phyloP scores from a whole-genome alignment of 2,888 invertebrate species.

The Coleophora flavipennella region DNA sequence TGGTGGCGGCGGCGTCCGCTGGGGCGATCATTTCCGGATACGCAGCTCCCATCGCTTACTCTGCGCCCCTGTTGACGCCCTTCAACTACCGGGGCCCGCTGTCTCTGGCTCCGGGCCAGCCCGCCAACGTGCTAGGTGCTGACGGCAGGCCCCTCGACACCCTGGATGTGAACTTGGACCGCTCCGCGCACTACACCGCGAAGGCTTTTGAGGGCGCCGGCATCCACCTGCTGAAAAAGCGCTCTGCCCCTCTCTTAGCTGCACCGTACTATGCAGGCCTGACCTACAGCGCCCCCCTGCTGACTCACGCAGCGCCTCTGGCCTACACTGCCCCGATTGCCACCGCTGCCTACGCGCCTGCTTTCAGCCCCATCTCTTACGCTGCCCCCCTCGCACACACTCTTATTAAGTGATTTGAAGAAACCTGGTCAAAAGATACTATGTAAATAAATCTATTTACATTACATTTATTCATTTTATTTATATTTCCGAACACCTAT shows the following conservation, averaged over 20 bases:
- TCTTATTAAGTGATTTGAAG: constrained; percentile 9
- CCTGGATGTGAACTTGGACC: constrained; percentile 58
- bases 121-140: constrained; percentile 51
- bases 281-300: constrained; percentile 7
- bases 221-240: constrained; percentile 38
- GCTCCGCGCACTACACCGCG: constrained; percentile 51
- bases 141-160: constrained; percentile 62
- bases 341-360: constrained; percentile 1
- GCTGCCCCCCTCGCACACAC: constrained; percentile 23
- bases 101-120: constrained; percentile 58
- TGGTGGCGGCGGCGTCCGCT: constrained; percentile 72
- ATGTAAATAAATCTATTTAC: neutral
- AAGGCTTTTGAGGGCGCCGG: constrained; percentile 38
- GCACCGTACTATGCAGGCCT: constrained; percentile 1
- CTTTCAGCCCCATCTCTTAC: constrained; percentile 21
- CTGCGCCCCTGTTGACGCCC: constrained; percentile 26
- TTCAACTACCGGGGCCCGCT: constrained; percentile 51
- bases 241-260: constrained; percentile 26
- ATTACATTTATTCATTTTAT: too few species aligned
- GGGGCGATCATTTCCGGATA: constrained; percentile 14
- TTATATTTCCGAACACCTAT: too few species aligned
- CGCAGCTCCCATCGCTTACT: constrained; percentile 26
- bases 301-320: constrained; percentile 13
- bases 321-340: constrained; percentile 16
- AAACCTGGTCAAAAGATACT: constrained; percentile 9